Evolutionary conservation across 2,113 vertebrate genomes (phyloP).

Genomic region (Ammodramus savannarum): DNA sequence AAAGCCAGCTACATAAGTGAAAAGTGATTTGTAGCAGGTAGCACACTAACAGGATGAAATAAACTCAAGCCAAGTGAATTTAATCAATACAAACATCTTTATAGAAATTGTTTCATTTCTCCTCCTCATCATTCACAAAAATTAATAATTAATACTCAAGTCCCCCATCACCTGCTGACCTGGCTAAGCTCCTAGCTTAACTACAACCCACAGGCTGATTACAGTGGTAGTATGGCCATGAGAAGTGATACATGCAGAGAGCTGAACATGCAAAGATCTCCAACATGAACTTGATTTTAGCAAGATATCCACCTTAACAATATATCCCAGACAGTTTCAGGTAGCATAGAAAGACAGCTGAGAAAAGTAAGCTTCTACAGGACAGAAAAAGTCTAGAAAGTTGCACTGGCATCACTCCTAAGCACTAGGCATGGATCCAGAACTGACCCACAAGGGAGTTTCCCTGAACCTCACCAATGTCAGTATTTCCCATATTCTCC

Average conservation of each 20-base stretch:
- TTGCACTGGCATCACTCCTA: not conserved
- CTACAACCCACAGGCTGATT: not conserved
- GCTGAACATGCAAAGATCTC: not conserved
- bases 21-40: not conserved
- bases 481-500: not conserved
- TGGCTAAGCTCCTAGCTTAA: not conserved
- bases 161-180: not conserved
- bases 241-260: not conserved
- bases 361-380: not conserved
- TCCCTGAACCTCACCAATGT: not conserved
- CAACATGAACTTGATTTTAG: accelerated
- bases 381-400: not conserved
- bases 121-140: not conserved
- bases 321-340: not conserved
- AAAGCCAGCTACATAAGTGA: not conserved
- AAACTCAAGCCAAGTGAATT: not conserved
- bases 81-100: not conserved
- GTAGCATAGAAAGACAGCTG: not conserved
- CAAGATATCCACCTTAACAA: not conserved
- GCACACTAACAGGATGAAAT: not conserved
- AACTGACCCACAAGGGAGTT: not conserved
- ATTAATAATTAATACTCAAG: not conserved
- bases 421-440: not conserved
- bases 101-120: not conserved
- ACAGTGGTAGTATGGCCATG: not conserved